Base-by-base conservation (phyloP, 2,113 vertebrate genomes). In the Salminus brasiliensis region DNA sequence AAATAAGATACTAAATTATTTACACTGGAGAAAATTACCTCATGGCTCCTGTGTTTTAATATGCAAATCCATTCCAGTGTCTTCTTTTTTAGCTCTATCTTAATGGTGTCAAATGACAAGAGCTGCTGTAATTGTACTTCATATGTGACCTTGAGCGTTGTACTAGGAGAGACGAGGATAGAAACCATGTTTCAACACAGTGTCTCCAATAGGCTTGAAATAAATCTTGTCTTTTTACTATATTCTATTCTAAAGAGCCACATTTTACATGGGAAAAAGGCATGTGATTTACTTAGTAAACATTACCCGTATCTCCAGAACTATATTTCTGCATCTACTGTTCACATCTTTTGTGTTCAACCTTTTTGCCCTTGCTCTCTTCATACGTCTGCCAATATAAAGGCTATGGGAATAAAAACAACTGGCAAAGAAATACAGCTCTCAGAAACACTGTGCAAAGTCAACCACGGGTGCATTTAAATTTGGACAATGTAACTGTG, bases 51-150 rank as follows among this genome's bases (percentile, higher is more conserved):
- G 36, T 45, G 34, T 45, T 43, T 59, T 59, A 78, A 59, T 27
- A 69, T 30, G 43, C 34, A 7, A 23, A 49, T 25, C n/a, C 9
- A 15, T 65, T 12, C 11, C 65, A 59, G 65, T 60, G 76, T 47
- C 25, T 41, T 41, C 59, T 79, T 68, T 29, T 47, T 78, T 62
- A 13, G 10, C 34, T n/a, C 21, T 16, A 39, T 60, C 76, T 78
- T 62, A 78, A 78, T 49, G 66, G 76, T 78, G 67, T 78, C 76
- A 78, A 71, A 71, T 49, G 59, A 55, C 59, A 60, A 25, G 41
- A 62, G 41, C 39, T 62, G 27, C 53, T 36, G 55, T 60, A 71
- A 78, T 49, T 78, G 67, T 73, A 59, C 78, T 79, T 79, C 60
- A 63, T 66, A 16, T 66, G 62, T 73, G 69, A 79, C 78, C 78